Conservation (phyloP, 2,888 invertebrate species). For the Sabellastarte sp. region DNA sequence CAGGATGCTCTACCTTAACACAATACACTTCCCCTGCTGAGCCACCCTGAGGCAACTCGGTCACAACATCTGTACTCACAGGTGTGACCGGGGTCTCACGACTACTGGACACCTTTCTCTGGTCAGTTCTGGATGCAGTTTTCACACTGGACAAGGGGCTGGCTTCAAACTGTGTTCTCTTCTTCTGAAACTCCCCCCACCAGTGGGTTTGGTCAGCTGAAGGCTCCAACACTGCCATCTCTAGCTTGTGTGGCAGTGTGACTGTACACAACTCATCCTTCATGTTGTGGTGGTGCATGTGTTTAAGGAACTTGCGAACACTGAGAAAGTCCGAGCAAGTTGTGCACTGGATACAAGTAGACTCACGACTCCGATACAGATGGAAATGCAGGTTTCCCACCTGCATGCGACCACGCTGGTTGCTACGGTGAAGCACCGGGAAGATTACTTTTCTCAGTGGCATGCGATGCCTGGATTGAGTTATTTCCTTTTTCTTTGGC, state of each 20-base stretch:
- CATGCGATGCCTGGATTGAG: too few species aligned
- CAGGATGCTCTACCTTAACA: too few species aligned
- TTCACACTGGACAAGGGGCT: neutral
- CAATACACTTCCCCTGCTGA: too few species aligned
- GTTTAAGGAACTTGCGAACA: slow-evolving; percentile 44
- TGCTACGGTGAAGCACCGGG: neutral
- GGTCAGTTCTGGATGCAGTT: neutral
- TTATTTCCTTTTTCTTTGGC: too few species aligned
- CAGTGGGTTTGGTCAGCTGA: slow-evolving; percentile 8
- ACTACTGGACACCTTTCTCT: neutral
- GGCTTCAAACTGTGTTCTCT: neutral
- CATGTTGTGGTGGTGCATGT: slow-evolving; percentile 44
- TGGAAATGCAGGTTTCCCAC: slow-evolving; percentile 42
- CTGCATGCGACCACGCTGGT: slow-evolving; percentile 23
- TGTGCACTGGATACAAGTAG: slow-evolving; percentile 46
- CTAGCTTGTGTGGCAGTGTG: slow-evolving; percentile 37
- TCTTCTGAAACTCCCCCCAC: slow-evolving; percentile 17
- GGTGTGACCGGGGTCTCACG: too few species aligned
- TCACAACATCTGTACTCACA: too few species aligned
- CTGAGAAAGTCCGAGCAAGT: slow-evolving; percentile 48
- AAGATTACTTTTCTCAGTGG: neutral
- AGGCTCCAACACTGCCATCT: slow-evolving; percentile 35
- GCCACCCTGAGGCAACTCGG: too few species aligned
- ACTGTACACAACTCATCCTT: slow-evolving; percentile 37
- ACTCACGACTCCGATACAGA: slow-evolving; percentile 36